Base-by-base conservation (phyloP, 2,797 vertebrate genomes). In the Fistularia tabacaria region DNA sequence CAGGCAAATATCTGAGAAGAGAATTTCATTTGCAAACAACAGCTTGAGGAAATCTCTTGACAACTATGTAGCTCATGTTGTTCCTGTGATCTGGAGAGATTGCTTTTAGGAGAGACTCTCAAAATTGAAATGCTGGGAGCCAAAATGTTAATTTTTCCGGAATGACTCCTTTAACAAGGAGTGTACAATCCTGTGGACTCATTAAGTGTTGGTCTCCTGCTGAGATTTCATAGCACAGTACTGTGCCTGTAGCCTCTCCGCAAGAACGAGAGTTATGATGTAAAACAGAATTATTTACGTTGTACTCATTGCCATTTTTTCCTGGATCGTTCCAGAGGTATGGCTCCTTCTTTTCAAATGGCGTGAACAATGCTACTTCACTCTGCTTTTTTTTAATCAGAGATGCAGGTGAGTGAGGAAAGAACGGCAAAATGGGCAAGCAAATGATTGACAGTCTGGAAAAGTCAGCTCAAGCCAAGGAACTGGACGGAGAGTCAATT, bases 71-170 rank as follows among this genome's bases (percentile, higher is more conserved):
- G 66, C 60, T 69, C 76, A 59, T 36, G 63, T 69, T 79, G 81
- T 85, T 79, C 85, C 73, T 80, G 83, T 73, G 73, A 85, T 74
- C 51, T 57, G 58, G 37, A 59, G 50, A 62, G 47, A 57, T 48
- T 36, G 59, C 59, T 63, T 52, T 45, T 65, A 61, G 43, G 66
- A 69, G 58, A 71, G 49, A 69, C 42, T 64, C 55, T 71, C 72
- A 56, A 66, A 75, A 78, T 80, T 68, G 65, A 76, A 84, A 81
- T 51, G 62, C 60, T 51, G 47, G 56, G 48, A 76, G 74, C 72
- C 73, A 71, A 78, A 66, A 76, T 73, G 73, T 14, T 68, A 66
- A 73, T 81, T 54, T 74, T 70, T 58, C 60, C 81, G 72, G 71
- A 77, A 63, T 42, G 38, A 56, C 69, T 82, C 74, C 68, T 72